Evolutionary conservation across 2,888 invertebrate genomes (phyloP).

Genomic region (Drosophila nigricruria): DNA sequence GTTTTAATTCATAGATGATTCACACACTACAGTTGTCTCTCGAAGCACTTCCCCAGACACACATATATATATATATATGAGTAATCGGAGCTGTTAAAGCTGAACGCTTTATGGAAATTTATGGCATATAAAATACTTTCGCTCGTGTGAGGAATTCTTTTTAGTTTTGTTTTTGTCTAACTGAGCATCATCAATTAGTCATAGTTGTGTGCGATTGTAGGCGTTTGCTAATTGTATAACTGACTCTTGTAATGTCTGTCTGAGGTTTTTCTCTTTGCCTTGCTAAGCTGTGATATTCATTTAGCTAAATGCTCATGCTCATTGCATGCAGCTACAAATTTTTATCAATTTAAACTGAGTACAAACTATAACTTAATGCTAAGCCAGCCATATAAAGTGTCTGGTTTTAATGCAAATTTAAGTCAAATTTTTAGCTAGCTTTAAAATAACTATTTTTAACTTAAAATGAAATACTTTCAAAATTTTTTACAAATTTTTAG

Average conservation of each 20-base stretch:
- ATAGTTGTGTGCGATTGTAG: conserved; percentile 27
- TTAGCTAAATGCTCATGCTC: conserved; percentile 2
- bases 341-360: neutral
- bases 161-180: conserved; percentile 10
- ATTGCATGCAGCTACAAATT: neutral
- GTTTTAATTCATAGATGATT: conserved; percentile 39
- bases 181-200: conserved; percentile 55
- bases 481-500: no score
- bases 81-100: conserved; percentile 44
- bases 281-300: conserved; percentile 3
- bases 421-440: no score
- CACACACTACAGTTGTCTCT: conserved; percentile 45
- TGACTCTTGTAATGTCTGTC: neutral
- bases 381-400: neutral
- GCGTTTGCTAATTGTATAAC: conserved; percentile 36
- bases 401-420: neutral
- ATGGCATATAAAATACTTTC: conserved; percentile 73
- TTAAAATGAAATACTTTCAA: no score
- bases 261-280: neutral
- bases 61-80: conserved; percentile 47
- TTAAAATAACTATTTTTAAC: no score
- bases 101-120: conserved; percentile 67
- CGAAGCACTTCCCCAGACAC: neutral
- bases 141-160: conserved; percentile 49
- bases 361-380: neutral